Evolutionary conservation across 2,888 invertebrate genomes (phyloP), one percentile per base, ranked within the genome.

Genomic region (Limnephilus lunatus): DNA sequence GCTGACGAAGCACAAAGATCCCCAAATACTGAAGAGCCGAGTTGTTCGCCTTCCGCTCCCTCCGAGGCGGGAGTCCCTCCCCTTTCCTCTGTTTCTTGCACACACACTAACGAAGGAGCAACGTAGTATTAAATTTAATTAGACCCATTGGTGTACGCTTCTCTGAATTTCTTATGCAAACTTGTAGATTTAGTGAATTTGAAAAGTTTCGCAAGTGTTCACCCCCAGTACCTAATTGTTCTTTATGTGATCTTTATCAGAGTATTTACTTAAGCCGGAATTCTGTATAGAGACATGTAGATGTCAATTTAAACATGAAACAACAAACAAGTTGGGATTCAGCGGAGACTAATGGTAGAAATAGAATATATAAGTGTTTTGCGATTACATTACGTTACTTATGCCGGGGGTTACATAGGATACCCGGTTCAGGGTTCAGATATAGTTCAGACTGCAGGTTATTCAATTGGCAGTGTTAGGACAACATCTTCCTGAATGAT

Each of bases 51-150:
- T 83, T 19, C 35, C n/a, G 15, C 68, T 53, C 68, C 68, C 68
- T 68, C 68, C 25, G 68, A 25, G 68, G 25, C n/a, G n/a, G n/a
- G n/a, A n/a, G n/a, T n/a, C n/a, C n/a, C 68, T 44, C 68, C 68
- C 19, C 25, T n/a, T 25, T 25, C 68, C 25, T 19, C 25, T 68
- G 53, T 25, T 68, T 68, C 53, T 4, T 25, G 30, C 81, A 81
- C 80, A 81, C 81, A 44, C 68, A 25, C 68, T n/a, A 19, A 32
- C 81, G 88, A 11, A 14, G 86, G 86, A 68, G 88, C 88, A 80
- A 25, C 88, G 88, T 25, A 80, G 81, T 48, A 92, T 92, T 90
- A 85, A 92, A 92, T 92, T 92, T 92, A 92, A 92, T 92, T 92
- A 90, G 86, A 92, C 83, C 90, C 92, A 87, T 90, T 85, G 90